Conservation (phyloP, 2,888 invertebrate genomes). For the Acrobasis consociella region DNA sequence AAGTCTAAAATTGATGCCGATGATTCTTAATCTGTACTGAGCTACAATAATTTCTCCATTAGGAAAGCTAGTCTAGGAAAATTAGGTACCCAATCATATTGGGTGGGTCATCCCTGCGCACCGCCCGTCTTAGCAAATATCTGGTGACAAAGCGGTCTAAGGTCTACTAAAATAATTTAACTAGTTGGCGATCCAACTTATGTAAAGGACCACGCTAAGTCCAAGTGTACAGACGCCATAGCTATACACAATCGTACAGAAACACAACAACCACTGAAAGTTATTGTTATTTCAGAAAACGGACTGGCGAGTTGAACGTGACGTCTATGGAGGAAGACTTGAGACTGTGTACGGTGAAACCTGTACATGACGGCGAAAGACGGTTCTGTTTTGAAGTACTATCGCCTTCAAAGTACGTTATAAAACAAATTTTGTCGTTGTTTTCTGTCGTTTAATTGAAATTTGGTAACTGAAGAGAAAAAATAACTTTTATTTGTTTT, state of each 20-base stretch:
- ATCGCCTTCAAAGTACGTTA: conserved; percentile 92
- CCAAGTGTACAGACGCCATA: neutral
- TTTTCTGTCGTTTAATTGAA: neutral
- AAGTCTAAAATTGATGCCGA: too few relatives aligned
- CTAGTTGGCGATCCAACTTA: too few relatives aligned
- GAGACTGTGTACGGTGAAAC: conserved; percentile 96
- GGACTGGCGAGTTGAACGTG: conserved; percentile 91
- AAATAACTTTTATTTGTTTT: conserved; percentile 20
- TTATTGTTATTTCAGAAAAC: conserved; percentile 79
- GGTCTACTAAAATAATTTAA: too few relatives aligned
- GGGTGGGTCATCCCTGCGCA: too few relatives aligned
- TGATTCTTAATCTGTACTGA: too few relatives aligned
- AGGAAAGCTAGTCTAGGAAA: too few relatives aligned
- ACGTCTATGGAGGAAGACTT: conserved; percentile 99
- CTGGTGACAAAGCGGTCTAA: too few relatives aligned
- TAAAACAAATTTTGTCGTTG: neutral
- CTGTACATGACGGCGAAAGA: conserved; percentile 93
- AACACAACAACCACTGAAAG: neutral
- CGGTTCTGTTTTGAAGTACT: conserved; percentile 98
- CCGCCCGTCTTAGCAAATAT: too few relatives aligned
- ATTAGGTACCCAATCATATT: too few relatives aligned
- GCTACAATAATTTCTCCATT: too few relatives aligned
- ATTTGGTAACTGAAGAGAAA: too few relatives aligned
- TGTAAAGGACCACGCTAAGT: neutral
- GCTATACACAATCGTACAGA: neutral